Percentiles rank a stretch among this genome's conserved stretches.
These are phyloP conservation scores for Chloroceryle amazona DNA, from an alignment of 2,797 vertebrate species.

Conservation along the genomic window DNA sequence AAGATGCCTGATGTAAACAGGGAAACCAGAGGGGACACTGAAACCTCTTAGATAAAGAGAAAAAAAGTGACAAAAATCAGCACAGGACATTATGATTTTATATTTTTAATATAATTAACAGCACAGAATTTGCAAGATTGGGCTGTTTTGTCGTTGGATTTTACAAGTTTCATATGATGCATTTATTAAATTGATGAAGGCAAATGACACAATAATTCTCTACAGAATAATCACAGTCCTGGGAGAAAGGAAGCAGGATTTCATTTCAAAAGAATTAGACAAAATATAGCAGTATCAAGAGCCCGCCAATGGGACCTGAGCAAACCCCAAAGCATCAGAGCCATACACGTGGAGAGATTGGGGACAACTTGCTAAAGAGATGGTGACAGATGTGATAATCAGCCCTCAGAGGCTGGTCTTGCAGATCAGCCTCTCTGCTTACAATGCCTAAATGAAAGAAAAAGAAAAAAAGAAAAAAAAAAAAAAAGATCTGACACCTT, in stretches of 20 bases:
- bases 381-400: neutral
- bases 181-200: neutral
- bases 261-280: neutral
- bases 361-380: neutral
- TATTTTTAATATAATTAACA: neutral
- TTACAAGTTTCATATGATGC: neutral
- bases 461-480: neutral
- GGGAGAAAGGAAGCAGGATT: neutral
- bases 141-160: neutral
- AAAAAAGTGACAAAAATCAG: neutral
- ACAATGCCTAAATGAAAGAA: neutral
- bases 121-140: neutral
- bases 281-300: neutral
- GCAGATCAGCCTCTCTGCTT: neutral
- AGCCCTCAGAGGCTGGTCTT: neutral
- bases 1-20: neutral
- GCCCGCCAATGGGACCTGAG: neutral
- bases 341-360: neutral
- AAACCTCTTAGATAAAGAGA: neutral
- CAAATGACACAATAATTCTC: neutral
- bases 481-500: neutral
- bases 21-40: neutral
- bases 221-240: neutral
- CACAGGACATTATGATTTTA: neutral
- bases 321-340: neutral